These are phyloP conservation scores for Anthrax anthrax DNA, from an alignment of 2,888 invertebrate genomes.

Conservation along the genomic window DNA sequence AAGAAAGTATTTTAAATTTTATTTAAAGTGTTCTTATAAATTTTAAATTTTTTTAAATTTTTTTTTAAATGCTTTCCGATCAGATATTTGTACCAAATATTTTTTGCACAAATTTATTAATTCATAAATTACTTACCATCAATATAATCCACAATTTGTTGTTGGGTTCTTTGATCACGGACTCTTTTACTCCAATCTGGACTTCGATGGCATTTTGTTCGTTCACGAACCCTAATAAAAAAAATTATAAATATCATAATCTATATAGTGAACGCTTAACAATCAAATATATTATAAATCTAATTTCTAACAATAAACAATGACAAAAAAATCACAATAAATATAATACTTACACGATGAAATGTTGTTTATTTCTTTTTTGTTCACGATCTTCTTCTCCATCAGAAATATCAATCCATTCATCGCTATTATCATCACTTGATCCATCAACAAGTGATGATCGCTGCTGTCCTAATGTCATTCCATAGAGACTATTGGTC, in stretches of 20 bases:
- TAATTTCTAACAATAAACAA: no score
- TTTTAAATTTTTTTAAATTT: no score
- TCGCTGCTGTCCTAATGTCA: slow-evolving; percentile 19
- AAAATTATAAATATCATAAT: no score
- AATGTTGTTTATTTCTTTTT: slow-evolving; percentile 19
- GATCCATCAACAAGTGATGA: slow-evolving; percentile 12
- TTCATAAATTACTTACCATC: slow-evolving; percentile 23
- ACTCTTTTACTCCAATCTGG: slow-evolving; percentile 34
- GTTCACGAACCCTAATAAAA: slow-evolving; percentile 28
- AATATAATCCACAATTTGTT: slow-evolving; percentile 26
- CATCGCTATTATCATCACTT: slow-evolving; percentile 30
- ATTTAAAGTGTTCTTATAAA: no score
- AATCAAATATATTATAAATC: no score
- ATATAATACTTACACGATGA: slow-evolving; percentile 34
- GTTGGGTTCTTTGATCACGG: slow-evolving; percentile 30
- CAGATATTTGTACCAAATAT: no score
- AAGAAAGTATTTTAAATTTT: no score
- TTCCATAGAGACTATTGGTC: slow-evolving; percentile 33
- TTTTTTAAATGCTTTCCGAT: no score
- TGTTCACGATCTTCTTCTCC: slow-evolving; percentile 9
- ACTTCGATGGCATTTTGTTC: slow-evolving; percentile 29
- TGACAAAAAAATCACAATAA: no score
- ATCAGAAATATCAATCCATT: slow-evolving; percentile 33
- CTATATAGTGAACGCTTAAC: no score
- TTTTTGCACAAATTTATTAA: no score